These are phyloP conservation scores for Trissolcus basalis DNA, from an alignment of 1,140 invertebrate species.

Conservation along the genomic window DNA sequence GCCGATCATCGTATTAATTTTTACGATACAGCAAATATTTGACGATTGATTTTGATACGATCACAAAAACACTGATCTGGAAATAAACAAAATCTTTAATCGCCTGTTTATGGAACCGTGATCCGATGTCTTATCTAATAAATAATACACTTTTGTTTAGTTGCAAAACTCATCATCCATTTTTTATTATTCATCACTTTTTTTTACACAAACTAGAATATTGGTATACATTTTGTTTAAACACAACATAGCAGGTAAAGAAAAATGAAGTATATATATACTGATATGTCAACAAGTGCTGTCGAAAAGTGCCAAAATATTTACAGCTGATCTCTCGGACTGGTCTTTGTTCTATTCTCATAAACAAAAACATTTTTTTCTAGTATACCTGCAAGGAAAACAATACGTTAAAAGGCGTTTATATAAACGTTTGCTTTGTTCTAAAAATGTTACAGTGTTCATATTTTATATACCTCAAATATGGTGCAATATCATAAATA, in stretches of 20 bases:
- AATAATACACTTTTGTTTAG: no score
- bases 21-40: conserved; percentile 47
- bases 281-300: conserved; percentile 15
- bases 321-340: conserved; percentile 3
- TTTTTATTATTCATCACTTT: no score
- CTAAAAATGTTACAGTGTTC: conserved; percentile 12
- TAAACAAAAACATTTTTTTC: conserved; percentile 29
- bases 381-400: conserved; percentile 23
- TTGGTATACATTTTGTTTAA: no score
- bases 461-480: no score
- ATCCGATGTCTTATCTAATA: no score
- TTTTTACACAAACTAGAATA: no score
- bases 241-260: conserved; percentile 1
- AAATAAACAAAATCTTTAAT: conserved; percentile 35
- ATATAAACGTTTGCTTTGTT: conserved; percentile 16
- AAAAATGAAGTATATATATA: no score
- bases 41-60: conserved; percentile 44
- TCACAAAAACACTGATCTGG: conserved; percentile 37
- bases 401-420: conserved; percentile 21
- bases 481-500: no score
- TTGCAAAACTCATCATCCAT: no score
- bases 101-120: neutral
- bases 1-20: conserved; percentile 19
- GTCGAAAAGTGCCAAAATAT: conserved; percentile 13
- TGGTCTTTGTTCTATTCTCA: conserved; percentile 20